A percentile compares a stretch with the other conserved stretches of the same genome.
These are phyloP conservation scores for Leucozona laternaria DNA, from an alignment of 2,888 invertebrate genomes.

Conservation along the genomic window DNA sequence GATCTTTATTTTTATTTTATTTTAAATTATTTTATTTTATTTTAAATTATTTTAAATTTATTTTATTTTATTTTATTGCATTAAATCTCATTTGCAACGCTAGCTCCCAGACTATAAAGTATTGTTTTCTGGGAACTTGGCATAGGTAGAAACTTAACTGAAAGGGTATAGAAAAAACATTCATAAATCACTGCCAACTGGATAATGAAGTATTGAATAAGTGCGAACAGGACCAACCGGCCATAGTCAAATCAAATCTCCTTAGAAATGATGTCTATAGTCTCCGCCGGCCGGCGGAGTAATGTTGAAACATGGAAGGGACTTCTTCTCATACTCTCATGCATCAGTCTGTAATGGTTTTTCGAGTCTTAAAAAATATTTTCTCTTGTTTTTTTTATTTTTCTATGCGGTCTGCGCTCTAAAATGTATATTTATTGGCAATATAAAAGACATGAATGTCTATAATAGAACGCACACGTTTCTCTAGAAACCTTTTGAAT, in stretches of 20 bases:
- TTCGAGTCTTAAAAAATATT: background rate
- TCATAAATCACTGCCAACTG: slow-evolving; percentile 73
- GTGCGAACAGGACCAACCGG: slow-evolving; percentile 53
- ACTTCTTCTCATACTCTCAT: slow-evolving; percentile 11
- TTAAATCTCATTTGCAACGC: background rate
- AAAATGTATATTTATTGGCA: slow-evolving; percentile 20
- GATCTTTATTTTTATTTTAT: too few relatives aligned
- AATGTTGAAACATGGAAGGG: background rate
- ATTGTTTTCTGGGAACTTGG: background rate
- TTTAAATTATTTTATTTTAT: too few relatives aligned
- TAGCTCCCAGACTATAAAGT: background rate
- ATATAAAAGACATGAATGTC: slow-evolving; percentile 9
- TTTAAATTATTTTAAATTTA: too few relatives aligned
- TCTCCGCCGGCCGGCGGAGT: background rate
- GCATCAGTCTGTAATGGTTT: slow-evolving; percentile 1
- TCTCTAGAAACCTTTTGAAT: background rate
- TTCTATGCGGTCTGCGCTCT: background rate
- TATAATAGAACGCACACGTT: background rate
- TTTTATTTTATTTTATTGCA: too few relatives aligned
- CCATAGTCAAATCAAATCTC: slow-evolving; percentile 16
- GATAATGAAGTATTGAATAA: slow-evolving; percentile 67
- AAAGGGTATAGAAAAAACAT: slow-evolving; percentile 37
- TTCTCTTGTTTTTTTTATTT: background rate
- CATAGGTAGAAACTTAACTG: background rate
- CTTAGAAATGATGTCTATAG: slow-evolving; percentile 7